Evolutionary conservation across 2,797 vertebrate species (phyloP), one percentile per base, ranked within the genome.

Genomic region (Merluccius polli): DNA sequence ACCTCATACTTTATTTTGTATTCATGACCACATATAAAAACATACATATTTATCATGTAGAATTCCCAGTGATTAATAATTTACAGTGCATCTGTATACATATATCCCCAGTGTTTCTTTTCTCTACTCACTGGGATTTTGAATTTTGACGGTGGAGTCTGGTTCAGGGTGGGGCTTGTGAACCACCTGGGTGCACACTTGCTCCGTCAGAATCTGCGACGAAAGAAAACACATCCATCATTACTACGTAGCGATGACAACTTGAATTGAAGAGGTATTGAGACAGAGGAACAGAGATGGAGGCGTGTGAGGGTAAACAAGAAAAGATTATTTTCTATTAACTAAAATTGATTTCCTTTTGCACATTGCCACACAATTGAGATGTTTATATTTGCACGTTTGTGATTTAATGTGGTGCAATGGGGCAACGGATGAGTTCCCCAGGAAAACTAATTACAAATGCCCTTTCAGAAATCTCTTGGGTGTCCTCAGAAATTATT

Each of bases 131-230:
- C 98, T 99, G 86, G 98, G 98, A 89, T 99, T 99, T 89, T 99
- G 98, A 89, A 99, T 99, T 93, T 99, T 99, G 92, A 99, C 95
- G 5, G 97, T 97, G 33, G 98, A 98, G 89, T 99, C 98, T 3
- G 98, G 98, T 82, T 99, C 98, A 48, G 97, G 97, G 82, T 99
- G 98, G 0, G 97, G 98, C 86, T 99, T 99, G 88, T 99, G 98
- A 76, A 99, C 97, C 87, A 99, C 98, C 84, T 99, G 98, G 72
- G 98, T 99, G 80, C 98, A 99, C 21, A 99, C 98, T 94, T 99
- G 98, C 86, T 99, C 98, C 3, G 98, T 99, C 87, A 99, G 94
- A 85, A 99, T 99, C 98, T 99, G 87, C 32, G 77, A 92, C 48
- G 12, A 71, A 75, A 4, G 78, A 24, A 63, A 63, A 63, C 52